Percentiles rank a stretch among this genome's conserved stretches.
These are phyloP conservation scores for Reticulitermes speratus DNA, from an alignment of 1,140 invertebrate genomes.

Conservation along the genomic window DNA sequence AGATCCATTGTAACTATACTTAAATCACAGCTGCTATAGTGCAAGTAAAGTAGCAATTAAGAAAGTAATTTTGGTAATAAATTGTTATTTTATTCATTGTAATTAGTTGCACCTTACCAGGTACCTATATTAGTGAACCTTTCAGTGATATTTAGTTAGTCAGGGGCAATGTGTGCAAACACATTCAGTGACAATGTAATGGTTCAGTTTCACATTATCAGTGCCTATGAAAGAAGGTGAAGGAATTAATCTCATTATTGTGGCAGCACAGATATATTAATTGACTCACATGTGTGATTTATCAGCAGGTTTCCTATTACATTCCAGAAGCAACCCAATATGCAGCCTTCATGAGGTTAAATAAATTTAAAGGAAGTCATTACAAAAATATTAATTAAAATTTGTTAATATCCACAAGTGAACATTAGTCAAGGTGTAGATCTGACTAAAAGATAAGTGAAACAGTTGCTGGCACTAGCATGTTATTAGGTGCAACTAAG, in stretches of 20 bases:
- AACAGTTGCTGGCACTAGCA: too few relatives aligned
- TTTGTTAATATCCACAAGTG: too few relatives aligned
- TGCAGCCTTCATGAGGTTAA: too few relatives aligned
- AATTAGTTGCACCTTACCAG: not conserved
- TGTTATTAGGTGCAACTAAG: too few relatives aligned
- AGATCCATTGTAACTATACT: not conserved
- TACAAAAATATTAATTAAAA: too few relatives aligned
- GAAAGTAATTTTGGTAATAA: constrained; percentile 2
- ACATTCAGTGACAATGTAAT: not conserved
- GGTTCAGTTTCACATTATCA: not conserved
- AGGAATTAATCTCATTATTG: not conserved
- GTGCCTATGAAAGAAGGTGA: constrained; percentile 1
- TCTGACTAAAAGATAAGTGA: too few relatives aligned
- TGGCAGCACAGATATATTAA: not conserved
- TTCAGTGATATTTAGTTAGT: not conserved
- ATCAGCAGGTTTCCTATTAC: too few relatives aligned
- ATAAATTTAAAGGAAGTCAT: too few relatives aligned
- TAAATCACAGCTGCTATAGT: not conserved
- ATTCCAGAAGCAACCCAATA: too few relatives aligned
- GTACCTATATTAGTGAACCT: not conserved
- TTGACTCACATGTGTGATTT: not conserved
- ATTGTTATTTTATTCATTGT: not conserved
- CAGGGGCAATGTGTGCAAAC: not conserved
- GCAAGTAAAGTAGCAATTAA: not conserved
- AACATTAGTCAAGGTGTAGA: too few relatives aligned